These are phyloP conservation scores for Monomorium pharaonis DNA, from an alignment of 1,140 invertebrate species.

Conservation along the genomic window DNA sequence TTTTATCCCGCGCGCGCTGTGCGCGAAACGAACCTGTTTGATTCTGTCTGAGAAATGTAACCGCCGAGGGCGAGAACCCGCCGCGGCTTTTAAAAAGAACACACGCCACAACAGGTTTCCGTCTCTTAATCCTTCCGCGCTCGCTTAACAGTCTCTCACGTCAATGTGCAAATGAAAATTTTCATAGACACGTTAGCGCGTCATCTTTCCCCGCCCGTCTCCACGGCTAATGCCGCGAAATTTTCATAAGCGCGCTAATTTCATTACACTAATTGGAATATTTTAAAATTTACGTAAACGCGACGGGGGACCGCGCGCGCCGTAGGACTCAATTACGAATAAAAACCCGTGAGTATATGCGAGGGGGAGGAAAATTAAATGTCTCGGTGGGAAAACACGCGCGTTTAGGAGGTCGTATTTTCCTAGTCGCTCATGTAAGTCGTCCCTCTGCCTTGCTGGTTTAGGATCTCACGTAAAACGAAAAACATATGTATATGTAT, in stretches of 20 bases:
- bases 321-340: conserved; percentile 59
- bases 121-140: conserved; percentile 66
- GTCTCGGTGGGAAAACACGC: conserved; percentile 45
- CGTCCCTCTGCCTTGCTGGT: neutral
- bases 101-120: conserved; percentile 69
- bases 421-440: conserved; percentile 19
- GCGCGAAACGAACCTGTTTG: conserved; percentile 68
- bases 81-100: conserved; percentile 65
- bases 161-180: conserved; percentile 57
- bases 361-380: conserved; percentile 39
- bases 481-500: too few species aligned
- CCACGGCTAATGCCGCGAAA: conserved; percentile 41
- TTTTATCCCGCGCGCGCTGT: conserved; percentile 50
- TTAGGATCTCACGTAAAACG: neutral
- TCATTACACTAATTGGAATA: conserved; percentile 57
- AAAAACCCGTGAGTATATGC: conserved; percentile 18
- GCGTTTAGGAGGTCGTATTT: conserved; percentile 18
- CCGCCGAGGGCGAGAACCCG: conserved; percentile 64
- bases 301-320: conserved; percentile 14
- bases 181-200: conserved; percentile 51
- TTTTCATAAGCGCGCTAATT: conserved; percentile 56
- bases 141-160: conserved; percentile 49
- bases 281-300: conserved; percentile 61
- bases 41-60: conserved; percentile 70
- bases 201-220: neutral